Conservation (phyloP, 2,797 vertebrate genomes). For the Moxostoma hubbsi region DNA sequence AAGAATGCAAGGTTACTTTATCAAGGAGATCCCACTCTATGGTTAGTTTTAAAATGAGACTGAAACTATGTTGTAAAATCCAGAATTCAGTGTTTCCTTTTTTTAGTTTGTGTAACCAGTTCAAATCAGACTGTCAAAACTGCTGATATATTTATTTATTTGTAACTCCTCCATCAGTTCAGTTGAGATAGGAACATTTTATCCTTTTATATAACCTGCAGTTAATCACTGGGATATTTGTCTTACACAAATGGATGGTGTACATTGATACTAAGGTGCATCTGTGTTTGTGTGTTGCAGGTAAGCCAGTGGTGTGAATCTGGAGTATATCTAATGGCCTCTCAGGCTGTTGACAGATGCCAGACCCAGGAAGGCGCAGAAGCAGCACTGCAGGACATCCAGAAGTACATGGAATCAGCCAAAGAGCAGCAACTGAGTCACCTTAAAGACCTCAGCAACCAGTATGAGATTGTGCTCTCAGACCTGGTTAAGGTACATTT, state of each 20-base stretch:
- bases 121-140: no score
- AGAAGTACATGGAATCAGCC: constrained; percentile 83
- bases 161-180: no score
- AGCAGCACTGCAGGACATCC: constrained; percentile 87
- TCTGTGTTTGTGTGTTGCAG: constrained; percentile 68
- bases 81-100: no score
- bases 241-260: neutral
- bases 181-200: no score
- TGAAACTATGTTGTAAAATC: no score
- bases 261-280: neutral
- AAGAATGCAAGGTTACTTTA: no score
- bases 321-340: constrained; percentile 94
- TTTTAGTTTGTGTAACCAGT: no score
- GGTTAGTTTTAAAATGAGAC: no score
- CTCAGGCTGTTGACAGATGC: constrained; percentile 95
- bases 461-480: constrained; percentile 87
- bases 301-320: constrained; percentile 93
- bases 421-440: constrained; percentile 84
- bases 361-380: constrained; percentile 96
- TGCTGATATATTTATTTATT: no score
- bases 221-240: no score
- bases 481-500: constrained; percentile 84
- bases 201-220: neutral
- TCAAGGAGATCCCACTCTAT: no score
- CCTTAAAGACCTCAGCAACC: constrained; percentile 87